phyloP scores from a whole-genome alignment of 2,888 invertebrate species.

The Cosmia pyralina region DNA sequence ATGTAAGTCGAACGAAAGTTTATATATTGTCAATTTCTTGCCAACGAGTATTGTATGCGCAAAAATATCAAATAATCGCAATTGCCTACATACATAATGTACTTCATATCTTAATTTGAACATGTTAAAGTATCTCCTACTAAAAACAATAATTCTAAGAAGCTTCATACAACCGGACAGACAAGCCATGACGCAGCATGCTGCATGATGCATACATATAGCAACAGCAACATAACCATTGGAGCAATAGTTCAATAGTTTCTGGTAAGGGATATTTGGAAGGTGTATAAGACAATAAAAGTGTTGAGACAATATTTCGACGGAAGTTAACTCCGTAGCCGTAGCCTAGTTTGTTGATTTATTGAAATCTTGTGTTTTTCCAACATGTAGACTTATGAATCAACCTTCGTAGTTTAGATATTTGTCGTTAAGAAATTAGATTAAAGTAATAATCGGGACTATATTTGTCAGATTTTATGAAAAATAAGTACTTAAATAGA shows the following conservation, averaged over 20 bases:
- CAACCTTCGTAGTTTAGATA: constrained; percentile 72
- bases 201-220: no score
- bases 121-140: constrained; percentile 12
- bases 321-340: constrained; percentile 19
- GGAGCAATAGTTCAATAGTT: background rate
- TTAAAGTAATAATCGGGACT: constrained; percentile 70
- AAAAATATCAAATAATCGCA: constrained; percentile 60
- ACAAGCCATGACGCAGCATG: no score
- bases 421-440: constrained; percentile 64
- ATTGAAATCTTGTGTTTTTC: constrained; percentile 77
- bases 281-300: constrained; percentile 56
- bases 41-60: constrained; percentile 54
- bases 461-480: constrained; percentile 13
- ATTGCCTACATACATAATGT: constrained; percentile 55
- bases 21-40: constrained; percentile 69
- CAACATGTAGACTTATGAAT: constrained; percentile 74
- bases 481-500: background rate
- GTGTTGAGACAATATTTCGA: constrained; percentile 60
- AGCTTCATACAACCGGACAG: background rate
- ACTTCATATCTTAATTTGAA: constrained; percentile 25
- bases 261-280: constrained; percentile 29
- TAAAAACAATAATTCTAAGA: constrained; percentile 9
- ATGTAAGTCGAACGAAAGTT: constrained; percentile 42
- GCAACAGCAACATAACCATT: background rate
- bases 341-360: constrained; percentile 40